Base-by-base conservation (phyloP, 2,797 vertebrate species). In the Argya squamiceps region DNA sequence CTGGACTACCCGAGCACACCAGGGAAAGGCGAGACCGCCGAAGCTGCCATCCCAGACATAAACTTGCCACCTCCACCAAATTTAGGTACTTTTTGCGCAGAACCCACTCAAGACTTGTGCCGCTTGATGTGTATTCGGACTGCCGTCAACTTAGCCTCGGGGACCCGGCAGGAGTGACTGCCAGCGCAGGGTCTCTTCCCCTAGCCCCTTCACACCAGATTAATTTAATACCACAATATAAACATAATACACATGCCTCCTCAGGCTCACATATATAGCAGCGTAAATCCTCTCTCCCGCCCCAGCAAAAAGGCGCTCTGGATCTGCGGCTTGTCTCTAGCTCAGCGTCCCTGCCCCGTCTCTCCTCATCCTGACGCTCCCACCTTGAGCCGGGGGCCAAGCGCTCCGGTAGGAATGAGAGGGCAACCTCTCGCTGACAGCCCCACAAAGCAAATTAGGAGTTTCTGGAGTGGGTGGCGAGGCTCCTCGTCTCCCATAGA, bases 121-220 rank as follows among this genome's bases (percentile, higher is more conserved):
- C 5, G 1, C 58, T 58, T 24, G 26, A 12, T 2, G 24, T 2
- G 5, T 4, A 9, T 10, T 30, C 3, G 5, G 15, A 16, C 29
- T 62, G 39, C 20, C 12, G 5, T 6, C 43, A 39, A 0, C 15
- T 36, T 3, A 20, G 29, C 5, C 59, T 14, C 26, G 23, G 15
- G 55, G 13, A 53, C 3, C 4, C 41, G 2, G 47, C 39, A 69
- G 21, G 30, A 17, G 29, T 6, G 39, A 22, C 36, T 47, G 21
- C 47, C 43, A n/a, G 79, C 0, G 3, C 21, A 19, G 12, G 22
- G 10, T 34, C 30, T 53, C 36, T 74, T 65, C 5, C 18, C 30
- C 34, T 24, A 11, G 0, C 6, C 24, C 39, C 6, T 12, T 63
- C 21, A 68, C 75, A 41, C 34, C 24, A 44, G 14, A 19, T 67